phyloP scores from a whole-genome alignment of 2,113 vertebrate species.

The Trematomus loennbergii region DNA sequence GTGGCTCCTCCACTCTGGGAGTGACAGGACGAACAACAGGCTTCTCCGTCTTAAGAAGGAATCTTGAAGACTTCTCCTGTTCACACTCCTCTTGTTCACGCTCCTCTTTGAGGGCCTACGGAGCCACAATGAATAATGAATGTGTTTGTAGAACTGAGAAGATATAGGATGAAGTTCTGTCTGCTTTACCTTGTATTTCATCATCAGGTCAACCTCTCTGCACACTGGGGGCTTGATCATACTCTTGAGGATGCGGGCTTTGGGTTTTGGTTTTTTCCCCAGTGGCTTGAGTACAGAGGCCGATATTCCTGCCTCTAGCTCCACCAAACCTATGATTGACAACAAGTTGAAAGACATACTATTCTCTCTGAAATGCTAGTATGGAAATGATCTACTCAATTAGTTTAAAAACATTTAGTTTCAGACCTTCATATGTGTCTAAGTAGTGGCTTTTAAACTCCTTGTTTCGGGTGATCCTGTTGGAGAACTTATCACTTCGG shows the following conservation, averaged over 20 bases:
- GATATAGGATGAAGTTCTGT: not conserved
- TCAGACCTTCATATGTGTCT: conserved; percentile 88
- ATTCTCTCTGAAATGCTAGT: not conserved
- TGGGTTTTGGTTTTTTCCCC: conserved; percentile 77
- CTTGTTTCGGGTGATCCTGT: conserved; percentile 72
- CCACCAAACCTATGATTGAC: conserved; percentile 83
- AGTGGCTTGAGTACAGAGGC: conserved; percentile 77
- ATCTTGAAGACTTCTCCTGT: conserved; percentile 75
- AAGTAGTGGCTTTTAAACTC: conserved; percentile 85
- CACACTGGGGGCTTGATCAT: conserved; percentile 79
- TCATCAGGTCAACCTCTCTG: conserved; percentile 78
- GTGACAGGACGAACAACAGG: conserved; percentile 84
- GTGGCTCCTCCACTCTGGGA: conserved; percentile 83
- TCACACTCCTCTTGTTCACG: conserved; percentile 61
- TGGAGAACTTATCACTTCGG: conserved; percentile 79
- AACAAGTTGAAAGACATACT: conserved; percentile 2
- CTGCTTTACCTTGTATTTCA: conserved; percentile 88
- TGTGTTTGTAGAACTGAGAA: not conserved
- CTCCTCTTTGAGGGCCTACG: conserved; percentile 75
- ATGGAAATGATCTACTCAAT: not conserved
- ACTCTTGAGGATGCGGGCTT: conserved; percentile 53
- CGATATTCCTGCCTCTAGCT: conserved; percentile 85
- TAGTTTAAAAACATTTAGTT: not conserved
- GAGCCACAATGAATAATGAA: conserved; percentile 6
- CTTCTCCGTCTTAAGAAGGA: conserved; percentile 82